Percentiles rank a stretch among this genome's conserved stretches.
These are phyloP conservation scores for Amblyornis subalaris DNA, from an alignment of 2,113 vertebrate species.

Conservation along the genomic window DNA sequence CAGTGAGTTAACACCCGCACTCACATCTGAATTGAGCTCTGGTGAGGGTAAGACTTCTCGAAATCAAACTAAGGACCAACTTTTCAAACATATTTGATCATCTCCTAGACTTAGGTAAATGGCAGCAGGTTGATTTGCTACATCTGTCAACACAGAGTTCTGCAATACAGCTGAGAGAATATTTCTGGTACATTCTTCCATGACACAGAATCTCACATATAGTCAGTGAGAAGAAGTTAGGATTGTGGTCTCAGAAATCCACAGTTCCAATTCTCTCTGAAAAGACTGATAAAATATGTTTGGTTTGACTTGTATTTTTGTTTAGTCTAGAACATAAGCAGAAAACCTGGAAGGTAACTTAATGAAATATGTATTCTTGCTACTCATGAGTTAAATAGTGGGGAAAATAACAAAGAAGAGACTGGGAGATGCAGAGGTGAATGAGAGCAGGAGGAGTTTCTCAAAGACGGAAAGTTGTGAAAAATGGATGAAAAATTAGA, in stretches of 20 bases:
- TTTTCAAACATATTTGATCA: not conserved
- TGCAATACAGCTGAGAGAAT: slow-evolving; percentile 3
- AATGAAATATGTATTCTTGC: not conserved
- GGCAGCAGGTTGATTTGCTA: not conserved
- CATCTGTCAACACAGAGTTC: not conserved
- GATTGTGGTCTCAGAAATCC: not conserved
- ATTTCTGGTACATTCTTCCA: not conserved
- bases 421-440: not conserved
- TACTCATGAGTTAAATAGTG: not conserved
- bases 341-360: not conserved
- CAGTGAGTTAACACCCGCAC: slow-evolving; percentile 14
- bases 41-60: not conserved
- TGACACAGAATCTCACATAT: not conserved
- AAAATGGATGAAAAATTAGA: not conserved
- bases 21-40: slow-evolving; percentile 5
- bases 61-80: not conserved
- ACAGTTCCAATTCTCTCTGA: not conserved
- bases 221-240: not conserved
- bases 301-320: not conserved
- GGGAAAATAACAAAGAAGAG: not conserved
- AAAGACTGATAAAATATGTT: not conserved
- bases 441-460: not conserved
- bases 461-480: not conserved
- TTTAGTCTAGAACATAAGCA: not conserved
- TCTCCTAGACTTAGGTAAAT: not conserved